Evolutionary conservation across 2,113 vertebrate genomes (phyloP).

Genomic region (Xenotilapia leptura): DNA sequence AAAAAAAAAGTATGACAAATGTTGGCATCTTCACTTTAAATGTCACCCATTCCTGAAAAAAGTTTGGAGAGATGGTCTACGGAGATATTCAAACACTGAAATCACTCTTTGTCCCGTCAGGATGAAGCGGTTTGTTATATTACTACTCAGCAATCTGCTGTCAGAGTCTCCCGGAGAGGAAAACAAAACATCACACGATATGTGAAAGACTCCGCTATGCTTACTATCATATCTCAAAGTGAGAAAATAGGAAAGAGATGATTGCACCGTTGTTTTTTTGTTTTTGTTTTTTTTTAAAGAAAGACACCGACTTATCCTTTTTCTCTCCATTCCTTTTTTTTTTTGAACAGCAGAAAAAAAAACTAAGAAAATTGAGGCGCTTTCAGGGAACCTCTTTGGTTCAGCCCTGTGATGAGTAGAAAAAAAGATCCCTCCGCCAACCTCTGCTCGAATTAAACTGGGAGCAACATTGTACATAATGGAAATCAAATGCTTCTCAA

Average conservation of each 20-base stretch:
- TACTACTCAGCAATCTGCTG: slow-evolving; percentile 22
- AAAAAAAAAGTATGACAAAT: slow-evolving; percentile 11
- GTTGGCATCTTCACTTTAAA: slow-evolving; percentile 54
- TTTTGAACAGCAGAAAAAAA: background rate
- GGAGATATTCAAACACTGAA: slow-evolving; percentile 35
- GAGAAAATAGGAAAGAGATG: slow-evolving; percentile 35
- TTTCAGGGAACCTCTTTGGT: slow-evolving; percentile 61
- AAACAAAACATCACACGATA: slow-evolving; percentile 36
- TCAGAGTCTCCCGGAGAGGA: slow-evolving; percentile 13
- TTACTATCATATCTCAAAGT: slow-evolving; percentile 25
- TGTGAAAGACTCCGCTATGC: slow-evolving; percentile 36
- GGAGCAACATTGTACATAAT: background rate
- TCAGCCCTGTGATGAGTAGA: slow-evolving; percentile 54
- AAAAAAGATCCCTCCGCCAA: background rate
- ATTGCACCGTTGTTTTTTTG: slow-evolving; percentile 17
- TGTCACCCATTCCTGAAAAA: slow-evolving; percentile 22
- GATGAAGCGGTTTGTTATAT: slow-evolving; percentile 10
- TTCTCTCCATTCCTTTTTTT: slow-evolving; percentile 13
- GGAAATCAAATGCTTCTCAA: slow-evolving; percentile 41
- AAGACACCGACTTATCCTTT: slow-evolving; percentile 28
- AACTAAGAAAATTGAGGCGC: slow-evolving; percentile 32
- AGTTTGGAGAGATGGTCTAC: background rate
- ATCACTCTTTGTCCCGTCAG: slow-evolving; percentile 11
- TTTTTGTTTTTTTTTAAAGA: slow-evolving; percentile 13
- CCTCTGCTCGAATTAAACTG: background rate